These are phyloP conservation scores for Nothobranchius furzeri DNA, from an alignment of 2,113 vertebrate genomes.

Conservation along the genomic window DNA sequence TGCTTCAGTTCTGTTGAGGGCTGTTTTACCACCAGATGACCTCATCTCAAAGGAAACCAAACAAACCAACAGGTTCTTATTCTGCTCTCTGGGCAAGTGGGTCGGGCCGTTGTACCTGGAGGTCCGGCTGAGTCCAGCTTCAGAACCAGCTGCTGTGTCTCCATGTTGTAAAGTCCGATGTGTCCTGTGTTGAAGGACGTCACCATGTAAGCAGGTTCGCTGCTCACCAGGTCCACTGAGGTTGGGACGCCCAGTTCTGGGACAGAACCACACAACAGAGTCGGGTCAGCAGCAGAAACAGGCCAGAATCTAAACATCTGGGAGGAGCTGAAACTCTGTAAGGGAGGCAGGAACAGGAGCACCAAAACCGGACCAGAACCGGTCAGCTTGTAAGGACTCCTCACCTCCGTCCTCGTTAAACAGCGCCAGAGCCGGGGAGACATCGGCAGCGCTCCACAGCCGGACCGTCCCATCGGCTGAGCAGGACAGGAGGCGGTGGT, in stretches of 20 bases:
- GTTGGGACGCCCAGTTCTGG: constrained; percentile 91
- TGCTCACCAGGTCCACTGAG: constrained; percentile 92
- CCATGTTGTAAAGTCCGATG: constrained; percentile 94
- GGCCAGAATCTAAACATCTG: background rate
- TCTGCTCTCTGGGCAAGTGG: too few relatives aligned
- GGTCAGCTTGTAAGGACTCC: background rate
- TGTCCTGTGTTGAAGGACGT: constrained; percentile 89
- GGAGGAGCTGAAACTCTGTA: background rate
- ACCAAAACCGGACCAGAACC: too few relatives aligned
- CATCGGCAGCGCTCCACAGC: constrained; percentile 87
- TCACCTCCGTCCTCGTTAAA: constrained; percentile 90
- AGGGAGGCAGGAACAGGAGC: too few relatives aligned
- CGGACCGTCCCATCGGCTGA: constrained; percentile 92
- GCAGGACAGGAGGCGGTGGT: constrained; percentile 90
- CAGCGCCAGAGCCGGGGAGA: constrained; percentile 83
- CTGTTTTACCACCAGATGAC: too few relatives aligned
- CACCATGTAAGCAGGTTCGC: constrained; percentile 93
- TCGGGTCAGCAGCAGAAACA: too few relatives aligned
- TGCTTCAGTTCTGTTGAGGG: too few relatives aligned
- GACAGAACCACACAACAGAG: background rate
- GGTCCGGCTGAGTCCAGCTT: constrained; percentile 85
- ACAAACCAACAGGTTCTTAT: background rate
- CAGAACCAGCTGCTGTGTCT: constrained; percentile 90
- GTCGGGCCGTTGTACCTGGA: constrained; percentile 70
- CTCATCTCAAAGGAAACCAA: too few relatives aligned